A percentile compares a stretch with the other conserved stretches of the same genome.
These are phyloP conservation scores for Hyles lineata DNA, from an alignment of 2,888 invertebrate genomes.

Conservation along the genomic window DNA sequence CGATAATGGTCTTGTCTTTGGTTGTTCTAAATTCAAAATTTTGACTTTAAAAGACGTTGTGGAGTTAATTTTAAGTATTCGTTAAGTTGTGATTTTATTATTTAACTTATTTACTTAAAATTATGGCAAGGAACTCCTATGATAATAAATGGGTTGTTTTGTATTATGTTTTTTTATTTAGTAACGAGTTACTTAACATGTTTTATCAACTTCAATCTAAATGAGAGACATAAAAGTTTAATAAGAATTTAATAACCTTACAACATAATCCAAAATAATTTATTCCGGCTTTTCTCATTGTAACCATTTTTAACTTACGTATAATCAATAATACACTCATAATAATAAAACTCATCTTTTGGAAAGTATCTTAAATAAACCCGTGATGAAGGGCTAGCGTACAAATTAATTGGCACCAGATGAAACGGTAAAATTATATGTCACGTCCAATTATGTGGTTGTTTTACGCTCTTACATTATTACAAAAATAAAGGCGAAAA, in stretches of 20 bases:
- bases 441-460: not conserved
- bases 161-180: slow-evolving; percentile 49
- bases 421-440: not conserved
- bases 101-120: slow-evolving; percentile 84
- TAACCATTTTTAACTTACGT: too few species aligned
- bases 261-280: too few species aligned
- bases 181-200: not conserved
- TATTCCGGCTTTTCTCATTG: too few species aligned
- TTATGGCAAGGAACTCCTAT: slow-evolving; percentile 83
- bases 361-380: slow-evolving; percentile 2
- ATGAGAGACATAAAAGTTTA: too few species aligned
- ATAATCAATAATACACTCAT: not conserved
- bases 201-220: too few species aligned
- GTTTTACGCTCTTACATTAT: not conserved
- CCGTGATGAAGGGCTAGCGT: not conserved
- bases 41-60: slow-evolving; percentile 56
- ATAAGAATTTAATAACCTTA: too few species aligned
- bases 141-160: slow-evolving; percentile 79
- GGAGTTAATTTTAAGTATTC: slow-evolving; percentile 83
- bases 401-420: slow-evolving; percentile 7
- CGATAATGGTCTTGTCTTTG: slow-evolving; percentile 43
- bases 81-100: slow-evolving; percentile 83
- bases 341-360: not conserved
- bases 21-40: slow-evolving; percentile 61
- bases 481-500: too few species aligned